Percentiles rank a stretch among this genome's conserved stretches.
Conservation (phyloP, 2,888 invertebrate species). For the Caradrina clavipalpis region DNA sequence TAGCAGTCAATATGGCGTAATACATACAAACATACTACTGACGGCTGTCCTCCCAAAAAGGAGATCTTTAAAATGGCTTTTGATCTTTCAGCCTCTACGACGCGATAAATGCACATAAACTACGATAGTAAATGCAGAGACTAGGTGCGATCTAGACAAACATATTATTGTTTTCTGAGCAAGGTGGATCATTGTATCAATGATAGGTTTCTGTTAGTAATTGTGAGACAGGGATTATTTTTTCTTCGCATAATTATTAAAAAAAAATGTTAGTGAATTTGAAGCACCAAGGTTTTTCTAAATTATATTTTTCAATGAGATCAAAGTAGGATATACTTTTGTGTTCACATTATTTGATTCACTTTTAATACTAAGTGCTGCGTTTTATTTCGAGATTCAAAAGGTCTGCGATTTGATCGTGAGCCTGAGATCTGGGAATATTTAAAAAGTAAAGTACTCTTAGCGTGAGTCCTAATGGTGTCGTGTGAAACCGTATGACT, state of each 20-base stretch:
- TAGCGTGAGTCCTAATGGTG: slow-evolving; percentile 49
- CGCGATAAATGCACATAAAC: slow-evolving; percentile 57
- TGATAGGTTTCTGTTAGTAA: slow-evolving; percentile 27
- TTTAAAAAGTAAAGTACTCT: slow-evolving; percentile 58
- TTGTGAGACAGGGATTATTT: slow-evolving; percentile 28
- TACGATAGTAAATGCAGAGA: slow-evolving; percentile 74
- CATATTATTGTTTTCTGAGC: slow-evolving; percentile 7
- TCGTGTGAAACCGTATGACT: slow-evolving; percentile 69
- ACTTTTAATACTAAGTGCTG: slow-evolving; percentile 45
- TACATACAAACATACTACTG: slow-evolving; percentile 42
- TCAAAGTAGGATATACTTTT: slow-evolving; percentile 79
- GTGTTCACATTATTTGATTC: slow-evolving; percentile 60
- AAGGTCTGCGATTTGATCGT: slow-evolving; percentile 56
- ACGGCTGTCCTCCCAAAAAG: slow-evolving; percentile 34
- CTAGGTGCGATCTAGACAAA: slow-evolving; percentile 65
- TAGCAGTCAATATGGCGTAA: slow-evolving; percentile 34
- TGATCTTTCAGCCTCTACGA: slow-evolving; percentile 43
- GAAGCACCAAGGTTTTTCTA: slow-evolving; percentile 77
- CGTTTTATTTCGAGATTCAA: slow-evolving; percentile 61
- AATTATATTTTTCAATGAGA: slow-evolving; percentile 78
- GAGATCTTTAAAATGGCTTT: slow-evolving; percentile 32
- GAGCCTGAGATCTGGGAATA: slow-evolving; percentile 72
- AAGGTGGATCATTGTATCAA: slow-evolving; percentile 35
- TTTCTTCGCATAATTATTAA: slow-evolving; percentile 5
- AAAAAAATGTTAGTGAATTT: slow-evolving; percentile 45